A percentile compares a stretch with the other conserved stretches of the same genome.
These are phyloP conservation scores for Hydrotaea cyrtoneurina DNA, from an alignment of 2,888 invertebrate genomes.

Conservation along the genomic window DNA sequence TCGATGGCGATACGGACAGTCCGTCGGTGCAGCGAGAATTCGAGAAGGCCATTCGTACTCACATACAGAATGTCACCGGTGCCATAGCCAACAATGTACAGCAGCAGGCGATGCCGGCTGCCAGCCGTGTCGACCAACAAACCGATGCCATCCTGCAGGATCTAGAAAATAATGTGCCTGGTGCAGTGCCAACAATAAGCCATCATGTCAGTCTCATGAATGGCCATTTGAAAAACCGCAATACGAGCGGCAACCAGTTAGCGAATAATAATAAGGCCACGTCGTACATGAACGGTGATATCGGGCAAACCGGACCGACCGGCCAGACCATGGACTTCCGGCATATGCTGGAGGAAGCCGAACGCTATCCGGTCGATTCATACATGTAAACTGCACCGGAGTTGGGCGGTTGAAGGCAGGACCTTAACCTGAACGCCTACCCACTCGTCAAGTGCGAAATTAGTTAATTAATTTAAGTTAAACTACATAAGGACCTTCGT, in stretches of 20 bases:
- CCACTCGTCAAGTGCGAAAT: not conserved
- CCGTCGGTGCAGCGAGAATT: slow-evolving; percentile 90
- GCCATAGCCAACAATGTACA: slow-evolving; percentile 60
- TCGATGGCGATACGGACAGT: slow-evolving; percentile 93
- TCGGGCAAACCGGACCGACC: slow-evolving; percentile 72
- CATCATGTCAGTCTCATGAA: slow-evolving; percentile 81
- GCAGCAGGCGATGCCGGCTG: slow-evolving; percentile 49
- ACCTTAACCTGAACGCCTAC: no score
- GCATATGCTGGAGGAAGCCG: slow-evolving; percentile 80
- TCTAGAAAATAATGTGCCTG: slow-evolving; percentile 80
- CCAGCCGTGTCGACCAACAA: slow-evolving; percentile 69
- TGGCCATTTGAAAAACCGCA: slow-evolving; percentile 77
- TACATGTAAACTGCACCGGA: slow-evolving; percentile 74
- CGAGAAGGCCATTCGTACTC: slow-evolving; percentile 85
- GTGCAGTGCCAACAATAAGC: slow-evolving; percentile 81
- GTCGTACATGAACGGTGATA: slow-evolving; percentile 76
- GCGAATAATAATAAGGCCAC: slow-evolving; percentile 67
- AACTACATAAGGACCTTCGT: not conserved
- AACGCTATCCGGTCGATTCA: slow-evolving; percentile 79
- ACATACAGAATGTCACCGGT: slow-evolving; percentile 83
- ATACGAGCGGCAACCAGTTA: slow-evolving; percentile 69
- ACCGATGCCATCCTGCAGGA: slow-evolving; percentile 79
- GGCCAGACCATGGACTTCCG: slow-evolving; percentile 77
- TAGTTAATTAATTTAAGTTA: not conserved
- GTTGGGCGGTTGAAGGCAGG: no score